Evolutionary conservation across 1,140 invertebrate genomes (phyloP).

Genomic region (Zaprionus lachaisei): DNA sequence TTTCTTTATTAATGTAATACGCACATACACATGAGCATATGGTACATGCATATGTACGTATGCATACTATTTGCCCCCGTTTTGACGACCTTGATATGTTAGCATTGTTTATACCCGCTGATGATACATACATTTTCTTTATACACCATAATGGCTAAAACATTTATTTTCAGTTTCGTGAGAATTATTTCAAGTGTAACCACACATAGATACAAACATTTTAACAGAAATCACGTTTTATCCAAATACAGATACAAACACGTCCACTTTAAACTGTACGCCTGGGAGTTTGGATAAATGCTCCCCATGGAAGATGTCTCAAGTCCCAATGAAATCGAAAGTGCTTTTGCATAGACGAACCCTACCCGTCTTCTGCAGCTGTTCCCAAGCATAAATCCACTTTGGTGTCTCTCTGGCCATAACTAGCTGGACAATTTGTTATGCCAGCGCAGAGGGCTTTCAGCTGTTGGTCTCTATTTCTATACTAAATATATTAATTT

Average conservation of each 20-base stretch:
- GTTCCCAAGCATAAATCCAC: neutral
- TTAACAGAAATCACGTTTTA: conserved; percentile 51
- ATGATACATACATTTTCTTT: no score
- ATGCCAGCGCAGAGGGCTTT: neutral
- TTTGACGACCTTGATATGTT: no score
- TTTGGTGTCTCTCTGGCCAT: neutral
- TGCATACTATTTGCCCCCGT: no score
- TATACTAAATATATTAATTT: neutral
- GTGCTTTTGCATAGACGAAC: conserved; percentile 11
- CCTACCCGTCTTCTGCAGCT: neutral
- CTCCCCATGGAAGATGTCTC: conserved; percentile 40
- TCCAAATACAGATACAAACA: conserved; percentile 62
- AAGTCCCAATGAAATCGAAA: conserved; percentile 52
- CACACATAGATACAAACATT: conserved; percentile 22
- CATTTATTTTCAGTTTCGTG: neutral
- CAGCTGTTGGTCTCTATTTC: neutral
- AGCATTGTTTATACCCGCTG: no score
- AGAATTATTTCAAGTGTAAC: conserved; percentile 48
- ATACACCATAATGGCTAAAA: no score
- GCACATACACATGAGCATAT: no score
- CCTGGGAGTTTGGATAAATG: conserved; percentile 79
- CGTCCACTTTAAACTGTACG: conserved; percentile 67
- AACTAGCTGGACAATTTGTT: neutral
- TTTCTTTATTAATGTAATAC: no score
- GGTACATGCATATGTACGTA: no score